Evolutionary conservation across 2,113 vertebrate species (phyloP).

Genomic region (Pelusios castaneus): DNA sequence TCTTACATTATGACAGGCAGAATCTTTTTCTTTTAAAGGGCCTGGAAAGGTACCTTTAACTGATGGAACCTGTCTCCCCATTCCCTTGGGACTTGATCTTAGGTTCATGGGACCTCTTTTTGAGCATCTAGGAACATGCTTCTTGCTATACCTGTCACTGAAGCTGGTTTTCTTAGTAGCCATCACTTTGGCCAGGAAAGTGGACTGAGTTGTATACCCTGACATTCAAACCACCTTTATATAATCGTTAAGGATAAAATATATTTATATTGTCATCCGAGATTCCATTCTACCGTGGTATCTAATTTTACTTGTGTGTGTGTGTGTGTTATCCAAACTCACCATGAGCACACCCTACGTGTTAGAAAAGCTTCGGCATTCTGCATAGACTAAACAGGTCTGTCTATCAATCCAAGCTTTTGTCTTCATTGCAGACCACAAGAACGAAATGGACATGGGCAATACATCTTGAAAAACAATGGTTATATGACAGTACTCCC

Average conservation of each 20-base stretch:
- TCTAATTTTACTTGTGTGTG: background rate
- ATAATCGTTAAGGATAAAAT: background rate
- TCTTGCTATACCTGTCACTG: background rate
- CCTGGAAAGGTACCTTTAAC: background rate
- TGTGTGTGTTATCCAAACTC: background rate
- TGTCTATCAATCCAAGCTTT: background rate
- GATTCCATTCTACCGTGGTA: background rate
- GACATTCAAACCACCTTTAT: background rate
- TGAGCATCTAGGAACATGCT: background rate
- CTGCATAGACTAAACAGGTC: background rate
- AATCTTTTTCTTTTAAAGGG: background rate
- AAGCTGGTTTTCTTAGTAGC: background rate
- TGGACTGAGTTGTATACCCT: background rate
- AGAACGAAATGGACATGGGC: background rate
- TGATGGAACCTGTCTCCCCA: background rate
- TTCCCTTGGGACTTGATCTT: background rate
- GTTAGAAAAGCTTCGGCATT: background rate
- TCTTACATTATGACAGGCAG: background rate
- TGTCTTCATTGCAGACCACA: background rate
- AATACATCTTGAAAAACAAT: background rate
- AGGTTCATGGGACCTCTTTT: background rate
- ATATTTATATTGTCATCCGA: background rate
- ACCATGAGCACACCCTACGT: background rate
- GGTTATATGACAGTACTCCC: background rate
- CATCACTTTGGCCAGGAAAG: background rate